Percentiles rank a stretch among this genome's conserved stretches.
phyloP scores from a whole-genome alignment of 2,888 invertebrate species.

The Ypsolopha scabrella region DNA sequence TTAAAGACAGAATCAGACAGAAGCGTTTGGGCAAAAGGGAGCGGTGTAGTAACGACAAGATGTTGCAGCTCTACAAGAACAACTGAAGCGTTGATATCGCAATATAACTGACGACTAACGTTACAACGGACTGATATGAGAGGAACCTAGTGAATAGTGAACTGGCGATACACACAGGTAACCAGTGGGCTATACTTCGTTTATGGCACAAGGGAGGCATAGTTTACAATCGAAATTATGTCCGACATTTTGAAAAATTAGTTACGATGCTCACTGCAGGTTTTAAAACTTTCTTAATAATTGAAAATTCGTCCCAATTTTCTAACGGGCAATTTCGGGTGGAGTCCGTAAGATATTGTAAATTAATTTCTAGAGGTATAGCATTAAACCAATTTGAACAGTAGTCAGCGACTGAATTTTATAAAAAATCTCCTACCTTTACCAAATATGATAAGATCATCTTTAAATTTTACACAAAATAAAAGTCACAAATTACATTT shows the following conservation, averaged over 20 bases:
- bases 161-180: slow-evolving; percentile 35
- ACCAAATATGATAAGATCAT: slow-evolving; percentile 51
- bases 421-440: slow-evolving; percentile 55
- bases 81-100: slow-evolving; percentile 23
- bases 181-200: slow-evolving; percentile 46
- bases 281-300: slow-evolving; percentile 27
- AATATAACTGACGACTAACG: slow-evolving; percentile 28
- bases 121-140: slow-evolving; percentile 44
- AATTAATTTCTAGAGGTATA: slow-evolving; percentile 60
- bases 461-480: slow-evolving; percentile 39
- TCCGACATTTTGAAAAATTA: slow-evolving; percentile 23
- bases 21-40: background rate
- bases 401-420: slow-evolving; percentile 68
- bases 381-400: slow-evolving; percentile 47
- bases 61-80: slow-evolving; percentile 32
- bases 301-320: slow-evolving; percentile 28
- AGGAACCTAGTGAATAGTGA: slow-evolving; percentile 14
- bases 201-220: slow-evolving; percentile 67
- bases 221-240: slow-evolving; percentile 25
- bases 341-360: slow-evolving; percentile 38
- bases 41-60: background rate
- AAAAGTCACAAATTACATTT: slow-evolving; percentile 29
- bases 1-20: too few species aligned
- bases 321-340: slow-evolving; percentile 35
- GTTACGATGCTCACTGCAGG: slow-evolving; percentile 44